Evolutionary conservation across 35 echinoderm and acorn worm species (phyloP).

Genomic region (Lytechinus pictus): DNA sequence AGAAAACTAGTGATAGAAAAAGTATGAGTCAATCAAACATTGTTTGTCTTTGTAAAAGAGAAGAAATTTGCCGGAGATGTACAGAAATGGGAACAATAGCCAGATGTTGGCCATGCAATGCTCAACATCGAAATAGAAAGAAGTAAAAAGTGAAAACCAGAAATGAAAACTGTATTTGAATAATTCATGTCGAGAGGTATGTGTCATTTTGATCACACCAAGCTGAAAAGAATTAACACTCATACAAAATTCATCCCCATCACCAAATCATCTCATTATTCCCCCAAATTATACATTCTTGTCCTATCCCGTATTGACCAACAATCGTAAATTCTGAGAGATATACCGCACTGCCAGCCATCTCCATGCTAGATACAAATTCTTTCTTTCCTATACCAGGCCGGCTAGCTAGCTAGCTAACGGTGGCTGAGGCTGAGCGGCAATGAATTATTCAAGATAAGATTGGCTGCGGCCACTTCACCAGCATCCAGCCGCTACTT

Average conservation of each 20-base stretch:
- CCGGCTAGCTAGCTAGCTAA: background rate
- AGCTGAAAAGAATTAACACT: slow-evolving; percentile 3
- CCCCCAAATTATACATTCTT: slow-evolving; percentile 24
- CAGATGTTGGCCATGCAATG: background rate
- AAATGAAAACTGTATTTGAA: background rate
- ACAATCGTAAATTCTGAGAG: background rate
- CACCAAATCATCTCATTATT: slow-evolving; percentile 23
- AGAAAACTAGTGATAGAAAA: background rate
- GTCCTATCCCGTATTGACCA: slow-evolving; percentile 23
- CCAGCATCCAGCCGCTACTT: background rate
- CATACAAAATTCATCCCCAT: slow-evolving; percentile 24
- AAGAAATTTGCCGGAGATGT: background rate
- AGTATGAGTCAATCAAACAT: background rate
- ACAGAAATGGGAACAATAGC: background rate
- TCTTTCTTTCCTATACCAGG: background rate
- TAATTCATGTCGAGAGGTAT: background rate
- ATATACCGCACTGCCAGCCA: background rate
- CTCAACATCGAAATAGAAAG: background rate
- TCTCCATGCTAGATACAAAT: background rate
- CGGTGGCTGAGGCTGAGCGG: background rate
- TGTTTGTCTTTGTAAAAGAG: background rate
- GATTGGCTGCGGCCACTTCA: slow-evolving; percentile 43
- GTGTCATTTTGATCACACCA: background rate
- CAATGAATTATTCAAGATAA: slow-evolving; percentile 25
- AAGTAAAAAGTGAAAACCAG: background rate